These are phyloP conservation scores for Eueides isabella DNA, from an alignment of 1,140 invertebrate genomes.

Conservation along the genomic window DNA sequence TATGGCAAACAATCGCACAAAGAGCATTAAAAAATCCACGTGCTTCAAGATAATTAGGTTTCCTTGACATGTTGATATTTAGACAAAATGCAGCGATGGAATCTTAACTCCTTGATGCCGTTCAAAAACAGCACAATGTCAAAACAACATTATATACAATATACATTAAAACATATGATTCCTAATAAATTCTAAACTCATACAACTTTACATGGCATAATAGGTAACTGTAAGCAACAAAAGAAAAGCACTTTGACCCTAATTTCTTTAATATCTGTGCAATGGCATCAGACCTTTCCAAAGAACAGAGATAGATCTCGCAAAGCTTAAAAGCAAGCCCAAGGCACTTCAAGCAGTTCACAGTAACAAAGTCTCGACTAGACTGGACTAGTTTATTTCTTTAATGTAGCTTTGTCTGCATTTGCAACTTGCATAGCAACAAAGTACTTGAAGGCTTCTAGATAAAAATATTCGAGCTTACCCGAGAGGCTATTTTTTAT, in stretches of 20 bases:
- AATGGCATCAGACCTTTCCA: background rate
- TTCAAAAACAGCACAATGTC: too few relatives aligned
- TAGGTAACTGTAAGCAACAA: background rate
- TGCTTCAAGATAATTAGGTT: background rate
- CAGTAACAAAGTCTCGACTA: conserved; percentile 34
- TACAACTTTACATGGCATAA: background rate
- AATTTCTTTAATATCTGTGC: background rate
- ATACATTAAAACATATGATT: too few relatives aligned
- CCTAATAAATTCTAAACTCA: too few relatives aligned
- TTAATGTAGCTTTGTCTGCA: conserved; percentile 28
- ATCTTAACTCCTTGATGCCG: too few relatives aligned
- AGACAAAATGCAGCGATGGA: background rate
- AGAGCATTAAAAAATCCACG: conserved; percentile 8
- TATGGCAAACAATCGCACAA: conserved; percentile 25
- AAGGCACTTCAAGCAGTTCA: conserved; percentile 30
- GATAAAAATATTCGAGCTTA: conserved; percentile 33
- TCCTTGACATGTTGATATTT: conserved; percentile 5
- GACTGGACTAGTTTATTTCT: conserved; percentile 36
- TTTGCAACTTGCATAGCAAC: conserved; percentile 35
- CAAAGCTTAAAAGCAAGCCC: conserved; percentile 30
- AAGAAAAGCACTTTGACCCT: background rate
- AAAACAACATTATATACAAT: too few relatives aligned
- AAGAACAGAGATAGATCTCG: conserved; percentile 22
- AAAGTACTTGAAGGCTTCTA: conserved; percentile 26
- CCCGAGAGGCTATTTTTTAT: conserved; percentile 22